Evolutionary conservation across 2,797 vertebrate genomes (phyloP).

Genomic region (Heteromormyrus szaboi): DNA sequence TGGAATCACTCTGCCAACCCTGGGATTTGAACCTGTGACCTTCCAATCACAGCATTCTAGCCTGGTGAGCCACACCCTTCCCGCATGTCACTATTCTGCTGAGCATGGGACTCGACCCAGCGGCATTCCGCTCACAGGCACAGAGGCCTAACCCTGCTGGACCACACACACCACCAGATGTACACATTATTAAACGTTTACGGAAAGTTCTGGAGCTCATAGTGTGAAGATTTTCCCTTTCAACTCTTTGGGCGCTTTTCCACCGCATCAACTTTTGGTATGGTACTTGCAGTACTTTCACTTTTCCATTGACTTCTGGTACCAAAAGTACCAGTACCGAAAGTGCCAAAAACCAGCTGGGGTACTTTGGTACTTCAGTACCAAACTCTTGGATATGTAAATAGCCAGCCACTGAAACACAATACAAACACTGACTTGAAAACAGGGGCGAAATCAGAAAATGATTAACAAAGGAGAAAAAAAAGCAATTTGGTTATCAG

Average conservation of each 20-base stretch:
- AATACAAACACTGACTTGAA: no score
- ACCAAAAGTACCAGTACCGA: no score
- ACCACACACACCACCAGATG: background rate
- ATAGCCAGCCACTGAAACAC: no score
- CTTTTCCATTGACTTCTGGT: no score
- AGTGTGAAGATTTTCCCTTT: background rate
- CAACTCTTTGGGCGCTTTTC: background rate
- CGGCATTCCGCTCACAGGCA: background rate
- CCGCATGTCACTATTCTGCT: background rate
- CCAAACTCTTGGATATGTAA: no score
- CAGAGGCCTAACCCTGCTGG: background rate
- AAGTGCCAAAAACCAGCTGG: no score
- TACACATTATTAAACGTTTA: background rate
- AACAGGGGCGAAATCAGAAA: no score
- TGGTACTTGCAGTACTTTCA: no score
- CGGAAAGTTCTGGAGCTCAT: background rate
- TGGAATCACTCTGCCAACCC: background rate
- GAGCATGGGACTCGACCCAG: background rate
- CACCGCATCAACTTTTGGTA: no score
- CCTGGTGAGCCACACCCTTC: background rate
- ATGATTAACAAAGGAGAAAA: no score
- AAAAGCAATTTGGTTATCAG: no score
- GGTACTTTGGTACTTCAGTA: no score
- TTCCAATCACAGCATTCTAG: background rate
- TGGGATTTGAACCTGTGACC: background rate